A percentile compares a stretch with the other conserved stretches of the same genome.
These are phyloP conservation scores for Aulostomus chinensis DNA, from an alignment of 2,797 vertebrate genomes.

Conservation along the genomic window DNA sequence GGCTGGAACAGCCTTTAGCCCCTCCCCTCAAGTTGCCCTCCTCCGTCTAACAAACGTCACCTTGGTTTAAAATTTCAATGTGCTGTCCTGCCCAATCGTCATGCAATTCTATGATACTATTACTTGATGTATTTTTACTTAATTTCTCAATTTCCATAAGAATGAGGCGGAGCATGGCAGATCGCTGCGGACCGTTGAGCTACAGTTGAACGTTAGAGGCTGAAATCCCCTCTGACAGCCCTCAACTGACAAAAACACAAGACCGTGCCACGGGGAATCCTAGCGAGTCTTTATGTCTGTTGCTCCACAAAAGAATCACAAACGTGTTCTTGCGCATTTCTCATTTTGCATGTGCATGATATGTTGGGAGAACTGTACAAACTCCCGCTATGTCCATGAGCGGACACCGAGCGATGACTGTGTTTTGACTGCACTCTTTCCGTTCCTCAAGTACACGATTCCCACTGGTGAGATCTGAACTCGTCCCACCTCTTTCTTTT, in stretches of 20 bases:
- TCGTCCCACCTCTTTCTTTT: not conserved
- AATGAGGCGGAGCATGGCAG: not conserved
- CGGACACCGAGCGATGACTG: no score
- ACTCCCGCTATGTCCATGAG: no score
- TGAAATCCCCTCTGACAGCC: not conserved
- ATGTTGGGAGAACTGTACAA: no score
- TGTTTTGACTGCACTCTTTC: no score
- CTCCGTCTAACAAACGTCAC: not conserved
- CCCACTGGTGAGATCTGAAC: no score
- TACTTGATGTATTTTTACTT: not conserved
- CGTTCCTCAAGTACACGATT: no score
- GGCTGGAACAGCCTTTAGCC: no score
- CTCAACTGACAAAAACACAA: conserved; percentile 9
- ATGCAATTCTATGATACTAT: not conserved
- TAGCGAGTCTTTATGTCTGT: conserved; percentile 13
- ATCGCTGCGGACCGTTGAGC: not conserved
- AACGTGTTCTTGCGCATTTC: not conserved
- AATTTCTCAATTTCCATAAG: conserved; percentile 4
- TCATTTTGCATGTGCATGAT: not conserved
- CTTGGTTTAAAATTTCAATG: conserved; percentile 1
- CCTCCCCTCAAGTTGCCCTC: no score
- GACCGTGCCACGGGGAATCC: conserved; percentile 19
- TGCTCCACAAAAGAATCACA: not conserved
- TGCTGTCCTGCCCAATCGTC: conserved; percentile 1
- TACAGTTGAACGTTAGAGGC: not conserved